Evolutionary conservation across 2,888 invertebrate genomes (phyloP), one percentile per base, ranked within the genome.

Genomic region (Tachystola acroxantha): DNA sequence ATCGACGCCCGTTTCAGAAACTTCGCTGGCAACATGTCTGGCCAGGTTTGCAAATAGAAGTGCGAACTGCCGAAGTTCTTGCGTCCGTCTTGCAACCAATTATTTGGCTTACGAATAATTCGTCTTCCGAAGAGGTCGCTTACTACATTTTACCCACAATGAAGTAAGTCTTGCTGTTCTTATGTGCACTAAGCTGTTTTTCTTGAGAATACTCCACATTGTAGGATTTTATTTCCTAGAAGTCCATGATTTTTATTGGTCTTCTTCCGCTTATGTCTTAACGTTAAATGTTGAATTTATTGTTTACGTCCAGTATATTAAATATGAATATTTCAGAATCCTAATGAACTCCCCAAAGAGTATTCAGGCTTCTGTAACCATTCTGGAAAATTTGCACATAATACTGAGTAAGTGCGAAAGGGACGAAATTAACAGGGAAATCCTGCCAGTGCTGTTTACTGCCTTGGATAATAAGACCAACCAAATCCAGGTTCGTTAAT

Each of bases 11-110:
- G 27, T 80, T 88, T 34, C 89, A 98, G 98, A 98, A 97, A 94
- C 88, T 98, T 34, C 94, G 97, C 90, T 97, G 96, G 89, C 95
- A 95, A 72, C 96, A 96, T 73, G 93, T 98, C 32, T 96, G 97
- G 94, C 96, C 97, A 22, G 92, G 93, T 53, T 87, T 98, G 43
- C 93, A 94, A 64, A 90, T 92, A 50, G 97, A 98, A 75, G 91
- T 97, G 80, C 91, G 91, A 59, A 91, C 93, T 13, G 92, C 94
- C 43, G 97, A 97, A 64, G 95, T 96, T 11, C 86, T 97, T 46
- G 94, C 96, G 0, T 92, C 96, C 0, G 96, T 94, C 6, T 81
- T 97, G 29, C 93, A 94, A 55, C 94, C 97, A 1, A 92, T 96
- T 44, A 88, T 96, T 50, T 93, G 92, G 72, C 90, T 97, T 49